Conservation (phyloP, 2,888 invertebrate species). For the Chrysodeixis includens region DNA sequence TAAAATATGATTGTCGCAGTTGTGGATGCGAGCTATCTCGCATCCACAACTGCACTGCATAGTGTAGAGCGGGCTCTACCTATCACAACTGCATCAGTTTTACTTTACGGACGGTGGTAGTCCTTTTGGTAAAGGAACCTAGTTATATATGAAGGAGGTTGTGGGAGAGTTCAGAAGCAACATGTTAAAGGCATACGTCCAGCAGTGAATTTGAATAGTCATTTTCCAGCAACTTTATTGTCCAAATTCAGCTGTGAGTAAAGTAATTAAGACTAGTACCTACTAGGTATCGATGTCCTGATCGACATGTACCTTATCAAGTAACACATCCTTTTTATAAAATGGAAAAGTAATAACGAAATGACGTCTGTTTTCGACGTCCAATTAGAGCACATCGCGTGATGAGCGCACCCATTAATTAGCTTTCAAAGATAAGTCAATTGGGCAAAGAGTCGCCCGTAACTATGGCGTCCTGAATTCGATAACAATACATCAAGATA, state of each 20-base stretch:
- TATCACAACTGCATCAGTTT: no score
- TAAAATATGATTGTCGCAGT: no score
- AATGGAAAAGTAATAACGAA: slow-evolving; percentile 69
- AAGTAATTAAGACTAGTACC: slow-evolving; percentile 11
- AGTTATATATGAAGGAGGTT: no score
- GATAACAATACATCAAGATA: slow-evolving; percentile 87
- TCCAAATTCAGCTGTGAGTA: slow-evolving; percentile 3
- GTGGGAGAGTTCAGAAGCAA: no score
- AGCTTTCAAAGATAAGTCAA: slow-evolving; percentile 86
- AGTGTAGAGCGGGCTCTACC: no score
- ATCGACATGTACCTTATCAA: slow-evolving; percentile 40
- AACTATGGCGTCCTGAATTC: slow-evolving; percentile 77
- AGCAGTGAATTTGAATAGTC: no score
- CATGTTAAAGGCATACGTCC: no score
- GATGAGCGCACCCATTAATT: slow-evolving; percentile 83
- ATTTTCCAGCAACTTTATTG: no score
- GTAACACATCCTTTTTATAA: slow-evolving; percentile 53
- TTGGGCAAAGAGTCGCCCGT: slow-evolving; percentile 78
- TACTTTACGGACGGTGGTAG: no score
- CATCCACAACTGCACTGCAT: no score
- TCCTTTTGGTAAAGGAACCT: no score
- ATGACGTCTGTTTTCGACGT: slow-evolving; percentile 70
- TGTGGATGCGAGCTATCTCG: background rate
- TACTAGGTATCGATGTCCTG: slow-evolving; percentile 27
- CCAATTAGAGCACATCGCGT: slow-evolving; percentile 83